Conservation (phyloP, 2,113 vertebrate genomes). For the Ia io region DNA sequence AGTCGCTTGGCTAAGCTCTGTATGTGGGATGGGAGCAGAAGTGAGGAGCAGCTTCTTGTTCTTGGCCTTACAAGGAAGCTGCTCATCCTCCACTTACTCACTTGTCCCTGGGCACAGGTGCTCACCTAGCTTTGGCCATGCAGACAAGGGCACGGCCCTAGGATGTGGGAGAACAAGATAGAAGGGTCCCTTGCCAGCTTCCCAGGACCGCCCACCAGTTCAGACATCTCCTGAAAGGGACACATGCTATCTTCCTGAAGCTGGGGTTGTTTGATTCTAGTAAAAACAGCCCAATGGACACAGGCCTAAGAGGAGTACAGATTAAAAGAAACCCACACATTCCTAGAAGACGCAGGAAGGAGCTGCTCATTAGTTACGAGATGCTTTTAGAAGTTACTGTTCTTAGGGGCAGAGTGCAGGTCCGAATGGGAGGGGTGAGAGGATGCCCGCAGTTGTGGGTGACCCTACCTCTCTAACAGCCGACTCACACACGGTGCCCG, state of each 20-base stretch:
- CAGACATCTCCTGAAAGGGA: neutral
- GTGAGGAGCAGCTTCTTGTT: neutral
- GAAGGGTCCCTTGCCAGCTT: rapidly evolving
- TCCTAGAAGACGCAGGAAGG: neutral
- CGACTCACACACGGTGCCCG: conserved; percentile 86
- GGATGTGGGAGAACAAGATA: neutral
- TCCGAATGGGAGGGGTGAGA: rapidly evolving
- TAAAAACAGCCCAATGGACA: neutral
- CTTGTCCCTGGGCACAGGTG: rapidly evolving
- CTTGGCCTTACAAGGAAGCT: neutral
- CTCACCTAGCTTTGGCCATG: neutral
- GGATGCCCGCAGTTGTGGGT: rapidly evolving
- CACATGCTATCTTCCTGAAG: neutral
- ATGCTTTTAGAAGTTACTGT: neutral
- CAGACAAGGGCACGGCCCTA: rapidly evolving
- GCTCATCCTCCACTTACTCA: neutral
- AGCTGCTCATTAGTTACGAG: neutral
- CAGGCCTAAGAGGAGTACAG: neutral
- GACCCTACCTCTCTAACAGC: conserved; percentile 87
- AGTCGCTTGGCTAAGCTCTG: neutral
- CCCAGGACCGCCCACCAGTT: neutral
- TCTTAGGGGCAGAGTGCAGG: neutral
- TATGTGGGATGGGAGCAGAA: neutral
- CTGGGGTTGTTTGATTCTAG: neutral
- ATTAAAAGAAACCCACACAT: neutral